Percentiles rank a stretch among this genome's conserved stretches.
Evolutionary conservation across 1,140 invertebrate species (phyloP).

Genomic region (Eumeta japonica): DNA sequence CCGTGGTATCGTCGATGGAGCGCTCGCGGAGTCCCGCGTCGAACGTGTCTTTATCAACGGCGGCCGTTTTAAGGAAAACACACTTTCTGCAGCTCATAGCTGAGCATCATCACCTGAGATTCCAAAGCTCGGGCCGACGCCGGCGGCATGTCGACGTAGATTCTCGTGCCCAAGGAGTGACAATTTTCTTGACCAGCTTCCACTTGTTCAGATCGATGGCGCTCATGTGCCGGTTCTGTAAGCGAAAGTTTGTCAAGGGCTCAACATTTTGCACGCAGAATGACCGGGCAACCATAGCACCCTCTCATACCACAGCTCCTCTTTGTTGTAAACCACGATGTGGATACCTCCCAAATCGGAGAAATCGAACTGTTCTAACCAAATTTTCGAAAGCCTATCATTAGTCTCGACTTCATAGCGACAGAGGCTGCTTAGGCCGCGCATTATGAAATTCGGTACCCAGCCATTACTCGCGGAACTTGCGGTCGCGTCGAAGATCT

Average conservation of each 20-base stretch:
- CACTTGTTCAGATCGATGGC: slow-evolving; percentile 39
- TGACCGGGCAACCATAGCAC: slow-evolving; percentile 50
- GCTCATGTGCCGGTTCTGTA: slow-evolving; percentile 34
- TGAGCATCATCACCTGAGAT: slow-evolving; percentile 32
- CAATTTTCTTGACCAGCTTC: slow-evolving; percentile 41
- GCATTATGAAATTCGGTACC: slow-evolving; percentile 39
- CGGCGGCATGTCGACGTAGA: slow-evolving; percentile 46
- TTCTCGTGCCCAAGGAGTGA: slow-evolving; percentile 32
- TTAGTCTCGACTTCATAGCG: slow-evolving; percentile 32
- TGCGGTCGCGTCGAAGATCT: slow-evolving; percentile 26
- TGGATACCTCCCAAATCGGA: slow-evolving; percentile 23
- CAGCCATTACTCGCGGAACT: slow-evolving; percentile 17
- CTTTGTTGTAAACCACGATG: slow-evolving; percentile 35
- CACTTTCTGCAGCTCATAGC: slow-evolving; percentile 47
- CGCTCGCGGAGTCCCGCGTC: slow-evolving; percentile 29
- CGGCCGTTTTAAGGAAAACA: slow-evolving; percentile 36
- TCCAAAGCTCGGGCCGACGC: slow-evolving; percentile 32
- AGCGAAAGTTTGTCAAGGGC: slow-evolving; percentile 32
- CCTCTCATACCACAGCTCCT: slow-evolving; percentile 42
- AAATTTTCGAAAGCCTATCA: slow-evolving; percentile 27
- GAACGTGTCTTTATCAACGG: slow-evolving; percentile 42
- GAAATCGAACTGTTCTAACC: slow-evolving; percentile 38
- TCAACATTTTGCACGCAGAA: slow-evolving; percentile 28
- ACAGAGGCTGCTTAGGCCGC: slow-evolving; percentile 26
- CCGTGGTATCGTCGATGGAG: slow-evolving; percentile 12